These are phyloP conservation scores for Hydropsyche betteni DNA, from an alignment of 2,888 invertebrate genomes.

Conservation along the genomic window DNA sequence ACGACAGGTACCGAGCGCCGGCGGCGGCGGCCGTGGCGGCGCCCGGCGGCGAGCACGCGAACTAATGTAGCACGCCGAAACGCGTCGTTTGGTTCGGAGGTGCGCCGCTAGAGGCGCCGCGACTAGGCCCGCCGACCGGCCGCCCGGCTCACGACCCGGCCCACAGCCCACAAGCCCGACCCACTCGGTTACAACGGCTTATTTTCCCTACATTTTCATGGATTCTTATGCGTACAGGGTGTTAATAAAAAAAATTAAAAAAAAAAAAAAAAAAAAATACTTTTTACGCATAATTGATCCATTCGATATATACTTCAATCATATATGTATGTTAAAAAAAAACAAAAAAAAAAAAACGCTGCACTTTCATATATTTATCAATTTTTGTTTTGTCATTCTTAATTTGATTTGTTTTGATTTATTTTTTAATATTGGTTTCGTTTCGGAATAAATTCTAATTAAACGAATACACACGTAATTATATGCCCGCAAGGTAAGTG, in stretches of 20 bases:
- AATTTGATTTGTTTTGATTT: conserved; percentile 4
- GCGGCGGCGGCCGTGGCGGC: conserved; percentile 61
- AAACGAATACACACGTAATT: conserved; percentile 18
- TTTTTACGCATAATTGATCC: not conserved
- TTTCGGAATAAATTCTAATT: not conserved
- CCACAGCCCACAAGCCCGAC: conserved; percentile 24
- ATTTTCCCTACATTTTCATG: not conserved
- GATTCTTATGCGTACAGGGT: too few species aligned
- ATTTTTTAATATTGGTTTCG: not conserved
- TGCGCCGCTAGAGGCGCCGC: not conserved
- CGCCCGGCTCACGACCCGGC: conserved; percentile 33
- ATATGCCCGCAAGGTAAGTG: conserved; percentile 52
- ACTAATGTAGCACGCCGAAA: conserved; percentile 54
- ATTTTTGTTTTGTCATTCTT: not conserved
- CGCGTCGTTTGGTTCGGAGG: conserved; percentile 58
- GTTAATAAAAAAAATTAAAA: too few species aligned
- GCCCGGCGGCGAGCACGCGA: conserved; percentile 54
- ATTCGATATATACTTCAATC: not conserved
- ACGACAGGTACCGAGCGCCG: conserved; percentile 85
- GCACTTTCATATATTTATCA: conserved; percentile 2
- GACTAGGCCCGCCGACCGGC: not conserved
- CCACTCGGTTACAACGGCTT: conserved; percentile 33
- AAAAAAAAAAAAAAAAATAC: not conserved
- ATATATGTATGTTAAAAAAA: conserved; percentile 12
- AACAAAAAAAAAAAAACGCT: not conserved